Base-by-base conservation (phyloP, 2,113 vertebrate genomes). In the Phylloscopus trochiloides region DNA sequence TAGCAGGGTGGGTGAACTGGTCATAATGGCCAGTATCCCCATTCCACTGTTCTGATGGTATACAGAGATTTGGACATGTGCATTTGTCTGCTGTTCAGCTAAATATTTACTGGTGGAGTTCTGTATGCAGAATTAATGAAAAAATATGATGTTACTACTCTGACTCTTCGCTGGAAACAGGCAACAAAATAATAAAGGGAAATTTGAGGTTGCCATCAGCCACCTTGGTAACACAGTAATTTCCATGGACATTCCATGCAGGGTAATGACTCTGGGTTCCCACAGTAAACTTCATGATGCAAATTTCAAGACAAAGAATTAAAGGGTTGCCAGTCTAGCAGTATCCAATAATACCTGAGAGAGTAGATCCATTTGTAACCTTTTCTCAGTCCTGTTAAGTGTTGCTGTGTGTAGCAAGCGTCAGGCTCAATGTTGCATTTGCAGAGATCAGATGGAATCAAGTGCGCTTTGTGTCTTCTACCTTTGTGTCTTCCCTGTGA, bases 281-380 rank as follows among this genome's bases (percentile, higher is more conserved):
- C 52, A 42, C 26, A 45, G 72, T 90, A 92, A 62, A 57, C 79
- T 95, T 96, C 73, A 28, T 31, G 51, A 50, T 68, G 26, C 36
- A 59, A 43, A 92, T 96, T 97, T 96, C 90, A 96, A 90, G 51
- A 32, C 62, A 67, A 90, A 68, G 71, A 91, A 57, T 75, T 92
- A 72, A 92, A 91, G 90, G 54, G 54, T 66, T 65, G 78, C 67
- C 10, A 7, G 16, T 63, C 34, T 86, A 45, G 32, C 48, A 48
- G 74, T 76, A 34, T 94, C 54, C 65, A 67, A 38, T 96, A 94
- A 86, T 62, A 86, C 72, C 14, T 18, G 61, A 93, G 52, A 82
- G 67, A 61, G 65, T 72, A 86, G 52, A 86, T 94, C 52, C 89
- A 42, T 91, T 26, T 47, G 22, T 95, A 92, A 91, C 57, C 54